Conservation (phyloP, 1,140 invertebrate genomes). For the Sipha flava region DNA sequence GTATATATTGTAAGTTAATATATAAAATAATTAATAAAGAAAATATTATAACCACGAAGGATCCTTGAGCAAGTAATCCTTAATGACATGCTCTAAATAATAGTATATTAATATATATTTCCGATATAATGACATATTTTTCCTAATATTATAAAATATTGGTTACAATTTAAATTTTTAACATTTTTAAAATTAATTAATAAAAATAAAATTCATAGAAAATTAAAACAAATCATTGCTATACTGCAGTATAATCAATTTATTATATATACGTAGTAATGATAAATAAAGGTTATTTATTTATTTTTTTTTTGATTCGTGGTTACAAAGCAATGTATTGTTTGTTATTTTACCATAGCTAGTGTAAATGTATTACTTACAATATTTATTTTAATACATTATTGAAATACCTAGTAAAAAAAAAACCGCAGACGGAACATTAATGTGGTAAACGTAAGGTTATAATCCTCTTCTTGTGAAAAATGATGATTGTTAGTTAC, state of each 20-base stretch:
- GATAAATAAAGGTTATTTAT: too few species aligned
- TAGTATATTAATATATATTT: too few species aligned
- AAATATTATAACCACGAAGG: background rate
- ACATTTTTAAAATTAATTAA: too few species aligned
- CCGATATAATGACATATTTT: too few species aligned
- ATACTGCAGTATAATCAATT: too few species aligned
- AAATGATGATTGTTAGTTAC: background rate
- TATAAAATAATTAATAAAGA: background rate
- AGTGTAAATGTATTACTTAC: background rate
- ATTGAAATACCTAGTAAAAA: background rate
- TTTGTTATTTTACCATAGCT: background rate
- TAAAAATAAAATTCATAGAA: too few species aligned
- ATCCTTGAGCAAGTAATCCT: background rate
- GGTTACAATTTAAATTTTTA: too few species aligned
- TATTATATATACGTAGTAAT: too few species aligned
- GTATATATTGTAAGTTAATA: background rate
- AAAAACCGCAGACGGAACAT: background rate
- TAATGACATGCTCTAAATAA: background rate
- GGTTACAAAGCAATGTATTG: background rate
- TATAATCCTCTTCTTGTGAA: background rate
- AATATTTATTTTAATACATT: background rate
- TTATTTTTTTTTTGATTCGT: too few species aligned
- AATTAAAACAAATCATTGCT: too few species aligned
- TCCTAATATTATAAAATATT: too few species aligned
- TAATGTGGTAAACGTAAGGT: background rate